These are phyloP conservation scores for Polyommatus iphigenia DNA, from an alignment of 2,888 invertebrate species.

Conservation along the genomic window DNA sequence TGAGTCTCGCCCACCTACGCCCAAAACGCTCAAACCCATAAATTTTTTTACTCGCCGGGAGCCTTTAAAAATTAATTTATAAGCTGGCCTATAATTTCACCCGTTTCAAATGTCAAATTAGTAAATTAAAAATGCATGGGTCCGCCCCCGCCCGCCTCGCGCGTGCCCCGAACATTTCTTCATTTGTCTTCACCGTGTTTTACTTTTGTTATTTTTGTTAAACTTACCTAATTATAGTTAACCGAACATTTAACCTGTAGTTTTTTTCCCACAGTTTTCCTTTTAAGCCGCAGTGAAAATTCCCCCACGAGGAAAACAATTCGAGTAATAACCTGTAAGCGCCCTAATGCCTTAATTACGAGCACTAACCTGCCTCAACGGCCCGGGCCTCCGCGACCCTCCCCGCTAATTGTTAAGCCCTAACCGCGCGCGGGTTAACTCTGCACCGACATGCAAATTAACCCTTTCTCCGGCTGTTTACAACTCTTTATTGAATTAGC, in stretches of 20 bases:
- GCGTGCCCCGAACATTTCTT: slow-evolving; percentile 65
- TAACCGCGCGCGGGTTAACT: slow-evolving; percentile 78
- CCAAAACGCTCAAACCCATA: neutral
- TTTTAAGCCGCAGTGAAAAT: neutral
- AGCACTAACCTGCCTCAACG: slow-evolving; percentile 71
- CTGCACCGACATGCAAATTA: slow-evolving; percentile 77
- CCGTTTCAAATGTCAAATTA: slow-evolving; percentile 76
- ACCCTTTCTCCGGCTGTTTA: slow-evolving; percentile 77
- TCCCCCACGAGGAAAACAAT: slow-evolving; percentile 39
- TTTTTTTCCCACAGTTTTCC: slow-evolving; percentile 33
- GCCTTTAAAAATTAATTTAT: slow-evolving; percentile 76
- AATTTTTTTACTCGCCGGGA: slow-evolving; percentile 31
- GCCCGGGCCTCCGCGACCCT: slow-evolving; percentile 68
- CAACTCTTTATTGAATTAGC: slow-evolving; percentile 77
- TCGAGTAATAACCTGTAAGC: slow-evolving; percentile 40
- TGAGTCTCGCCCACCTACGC: neutral
- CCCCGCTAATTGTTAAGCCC: slow-evolving; percentile 73
- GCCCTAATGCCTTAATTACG: slow-evolving; percentile 46
- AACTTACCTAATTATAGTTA: slow-evolving; percentile 67
- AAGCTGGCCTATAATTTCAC: slow-evolving; percentile 72
- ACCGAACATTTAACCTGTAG: slow-evolving; percentile 37
- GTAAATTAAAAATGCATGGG: slow-evolving; percentile 75
- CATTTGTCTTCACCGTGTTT: slow-evolving; percentile 64
- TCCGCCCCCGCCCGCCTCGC: slow-evolving; percentile 64
- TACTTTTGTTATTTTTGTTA: slow-evolving; percentile 48